Conservation (phyloP, 2,113 vertebrate species). For the Hiodon alosoides region DNA sequence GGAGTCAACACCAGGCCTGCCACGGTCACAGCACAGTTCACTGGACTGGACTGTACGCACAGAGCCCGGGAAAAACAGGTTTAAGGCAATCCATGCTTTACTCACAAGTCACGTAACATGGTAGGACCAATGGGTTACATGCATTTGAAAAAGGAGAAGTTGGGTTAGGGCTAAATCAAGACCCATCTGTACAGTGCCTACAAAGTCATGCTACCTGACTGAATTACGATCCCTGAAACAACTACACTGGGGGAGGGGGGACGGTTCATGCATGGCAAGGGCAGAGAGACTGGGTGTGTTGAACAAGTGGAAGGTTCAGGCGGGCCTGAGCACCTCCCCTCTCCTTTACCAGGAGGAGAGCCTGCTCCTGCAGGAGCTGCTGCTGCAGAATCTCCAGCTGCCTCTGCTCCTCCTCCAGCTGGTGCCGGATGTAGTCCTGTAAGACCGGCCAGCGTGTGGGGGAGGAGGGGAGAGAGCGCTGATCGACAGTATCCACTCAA, state of each 20-base stretch:
- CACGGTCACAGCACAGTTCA: not conserved
- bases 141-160: not conserved
- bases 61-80: not conserved
- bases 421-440: conserved; percentile 98
- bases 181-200: no score
- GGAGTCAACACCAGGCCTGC: not conserved
- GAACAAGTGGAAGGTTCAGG: no score
- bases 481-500: conserved; percentile 27
- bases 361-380: conserved; percentile 98
- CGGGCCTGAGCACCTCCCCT: not conserved
- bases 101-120: not conserved
- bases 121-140: no score
- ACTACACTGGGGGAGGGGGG: not conserved
- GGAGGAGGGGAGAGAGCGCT: conserved; percentile 41
- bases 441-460: conserved; percentile 50
- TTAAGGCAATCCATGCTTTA: no score
- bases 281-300: not conserved
- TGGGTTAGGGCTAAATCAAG: not conserved
- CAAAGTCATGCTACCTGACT: not conserved
- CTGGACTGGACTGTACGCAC: not conserved
- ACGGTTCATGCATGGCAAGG: not conserved
- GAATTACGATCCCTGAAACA: not conserved
- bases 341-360: conserved; percentile 94
- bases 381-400: conserved; percentile 99
- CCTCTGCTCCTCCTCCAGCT: conserved; percentile 99